A percentile compares a stretch with the other conserved stretches of the same genome.
Conservation (phyloP, 1,140 invertebrate genomes). For the Ylistrum balloti region DNA sequence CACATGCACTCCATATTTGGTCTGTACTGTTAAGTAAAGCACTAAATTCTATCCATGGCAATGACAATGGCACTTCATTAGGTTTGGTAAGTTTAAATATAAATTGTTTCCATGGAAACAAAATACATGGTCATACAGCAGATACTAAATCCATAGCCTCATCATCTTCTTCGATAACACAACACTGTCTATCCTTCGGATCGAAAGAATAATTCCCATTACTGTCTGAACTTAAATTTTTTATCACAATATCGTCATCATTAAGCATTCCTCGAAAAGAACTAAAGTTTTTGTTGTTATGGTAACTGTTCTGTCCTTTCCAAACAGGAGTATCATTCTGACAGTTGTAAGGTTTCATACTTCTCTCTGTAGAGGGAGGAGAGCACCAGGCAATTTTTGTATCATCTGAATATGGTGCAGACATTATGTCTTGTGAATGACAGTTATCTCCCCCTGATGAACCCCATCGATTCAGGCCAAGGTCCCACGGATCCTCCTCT, state of each 20-base stretch:
- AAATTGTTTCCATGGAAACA: slow-evolving; percentile 45
- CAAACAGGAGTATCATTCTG: slow-evolving; percentile 50
- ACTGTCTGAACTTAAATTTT: slow-evolving; percentile 61
- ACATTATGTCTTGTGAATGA: slow-evolving; percentile 64
- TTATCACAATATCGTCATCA: slow-evolving; percentile 67
- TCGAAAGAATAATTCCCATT: slow-evolving; percentile 58
- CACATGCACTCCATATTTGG: slow-evolving; percentile 3
- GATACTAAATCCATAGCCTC: slow-evolving; percentile 65
- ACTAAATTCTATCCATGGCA: background rate
- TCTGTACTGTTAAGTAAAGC: background rate
- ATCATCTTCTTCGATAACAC: slow-evolving; percentile 61
- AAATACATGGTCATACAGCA: slow-evolving; percentile 12
- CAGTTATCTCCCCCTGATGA: slow-evolving; percentile 43
- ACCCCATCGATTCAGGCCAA: slow-evolving; percentile 53
- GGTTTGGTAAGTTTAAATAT: background rate
- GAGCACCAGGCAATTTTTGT: slow-evolving; percentile 67
- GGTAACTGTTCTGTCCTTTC: slow-evolving; percentile 52
- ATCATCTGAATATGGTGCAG: slow-evolving; percentile 72
- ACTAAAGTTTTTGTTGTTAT: slow-evolving; percentile 58
- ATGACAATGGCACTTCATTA: background rate
- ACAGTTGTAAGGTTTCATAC: background rate
- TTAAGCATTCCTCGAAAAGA: slow-evolving; percentile 63
- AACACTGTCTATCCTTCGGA: slow-evolving; percentile 44
- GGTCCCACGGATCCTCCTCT: background rate
- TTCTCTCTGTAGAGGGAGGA: slow-evolving; percentile 11